Percentiles rank a stretch among this genome's conserved stretches.
phyloP scores from a whole-genome alignment of 2,888 invertebrate species.

The Craniophora ligustri region DNA sequence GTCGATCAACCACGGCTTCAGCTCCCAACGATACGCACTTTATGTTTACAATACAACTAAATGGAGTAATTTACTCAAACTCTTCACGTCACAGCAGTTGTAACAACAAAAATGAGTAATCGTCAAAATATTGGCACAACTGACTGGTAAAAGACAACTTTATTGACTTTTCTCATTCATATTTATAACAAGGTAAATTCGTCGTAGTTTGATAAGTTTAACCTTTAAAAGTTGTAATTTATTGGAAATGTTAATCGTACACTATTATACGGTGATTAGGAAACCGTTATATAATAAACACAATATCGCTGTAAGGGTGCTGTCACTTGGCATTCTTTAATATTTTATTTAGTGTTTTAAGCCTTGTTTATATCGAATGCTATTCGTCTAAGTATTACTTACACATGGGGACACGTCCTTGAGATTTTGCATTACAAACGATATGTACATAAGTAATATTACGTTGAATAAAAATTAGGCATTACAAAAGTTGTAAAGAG shows the following conservation, averaged over 20 bases:
- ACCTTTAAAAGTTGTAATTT: neutral
- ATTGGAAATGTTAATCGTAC: too few relatives aligned
- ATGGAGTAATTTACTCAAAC: conserved; percentile 25
- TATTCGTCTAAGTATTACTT: too few relatives aligned
- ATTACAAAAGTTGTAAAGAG: conserved; percentile 56
- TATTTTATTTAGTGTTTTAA: too few relatives aligned
- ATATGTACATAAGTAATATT: neutral
- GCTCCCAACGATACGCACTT: conserved; percentile 34
- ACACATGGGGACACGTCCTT: conserved; percentile 14
- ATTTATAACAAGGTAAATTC: neutral
- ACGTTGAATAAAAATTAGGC: conserved; percentile 41
- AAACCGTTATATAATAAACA: too few relatives aligned
- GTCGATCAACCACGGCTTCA: conserved; percentile 61
- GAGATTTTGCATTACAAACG: conserved; percentile 17
- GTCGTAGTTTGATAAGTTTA: neutral
- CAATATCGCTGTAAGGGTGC: too few relatives aligned
- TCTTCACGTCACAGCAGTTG: conserved; percentile 9
- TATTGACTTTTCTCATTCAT: neutral
- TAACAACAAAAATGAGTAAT: conserved; percentile 12
- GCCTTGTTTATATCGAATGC: too few relatives aligned
- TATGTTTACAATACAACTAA: conserved; percentile 34
- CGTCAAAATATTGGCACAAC: neutral
- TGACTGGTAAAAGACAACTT: neutral
- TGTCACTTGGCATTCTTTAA: too few relatives aligned
- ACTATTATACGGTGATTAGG: too few relatives aligned